phyloP scores from a whole-genome alignment of 35 echinoderm and acorn worm genomes.

The Acanthaster planci region DNA sequence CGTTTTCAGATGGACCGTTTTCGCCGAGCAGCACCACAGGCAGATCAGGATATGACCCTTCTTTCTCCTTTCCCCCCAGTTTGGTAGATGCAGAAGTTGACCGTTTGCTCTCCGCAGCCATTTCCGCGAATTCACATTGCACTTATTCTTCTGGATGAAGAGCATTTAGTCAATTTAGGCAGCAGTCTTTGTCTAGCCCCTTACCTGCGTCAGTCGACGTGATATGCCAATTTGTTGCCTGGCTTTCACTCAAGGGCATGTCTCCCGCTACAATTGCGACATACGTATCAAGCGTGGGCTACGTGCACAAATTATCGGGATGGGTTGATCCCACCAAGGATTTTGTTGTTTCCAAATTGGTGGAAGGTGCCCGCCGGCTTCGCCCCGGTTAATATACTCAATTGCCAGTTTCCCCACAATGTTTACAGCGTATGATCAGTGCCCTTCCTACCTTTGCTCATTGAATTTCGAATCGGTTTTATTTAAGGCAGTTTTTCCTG shows the following conservation, averaged over 20 bases:
- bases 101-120: neutral
- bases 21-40: neutral
- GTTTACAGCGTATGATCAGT: neutral
- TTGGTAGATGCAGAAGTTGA: neutral
- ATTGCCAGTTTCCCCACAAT: neutral
- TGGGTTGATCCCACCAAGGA: neutral
- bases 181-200: neutral
- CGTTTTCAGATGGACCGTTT: slow-evolving; percentile 2
- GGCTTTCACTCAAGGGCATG: neutral
- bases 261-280: neutral
- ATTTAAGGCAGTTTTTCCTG: slow-evolving; percentile 15
- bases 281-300: neutral
- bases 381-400: neutral
- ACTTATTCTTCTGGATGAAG: neutral
- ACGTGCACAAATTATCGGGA: neutral
- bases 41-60: neutral
- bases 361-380: neutral
- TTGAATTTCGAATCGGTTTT: neutral
- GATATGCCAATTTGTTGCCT: neutral
- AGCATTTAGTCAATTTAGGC: neutral
- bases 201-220: neutral
- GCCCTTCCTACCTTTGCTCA: too few species aligned
- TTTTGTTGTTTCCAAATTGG: neutral
- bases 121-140: neutral
- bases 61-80: neutral